Conservation (phyloP, 2,888 invertebrate genomes). For the Sphecodes monilicornis region DNA sequence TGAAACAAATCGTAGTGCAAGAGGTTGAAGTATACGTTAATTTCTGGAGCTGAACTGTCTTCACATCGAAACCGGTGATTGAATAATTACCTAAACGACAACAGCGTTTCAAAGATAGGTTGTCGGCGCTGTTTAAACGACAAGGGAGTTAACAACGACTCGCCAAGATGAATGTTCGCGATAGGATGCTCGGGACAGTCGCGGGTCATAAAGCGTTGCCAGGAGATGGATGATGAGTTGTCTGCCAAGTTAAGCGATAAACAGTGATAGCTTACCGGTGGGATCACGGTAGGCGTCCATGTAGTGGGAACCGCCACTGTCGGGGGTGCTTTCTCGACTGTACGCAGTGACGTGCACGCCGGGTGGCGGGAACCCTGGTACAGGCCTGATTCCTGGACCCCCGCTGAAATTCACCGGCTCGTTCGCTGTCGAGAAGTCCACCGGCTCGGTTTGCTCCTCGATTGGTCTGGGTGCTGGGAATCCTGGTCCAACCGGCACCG, state of each 20-base stretch:
- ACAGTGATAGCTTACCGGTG: constrained; percentile 88
- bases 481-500: constrained; percentile 85
- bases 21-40: background rate
- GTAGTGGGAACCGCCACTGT: constrained; percentile 95
- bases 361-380: constrained; percentile 87
- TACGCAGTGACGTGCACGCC: constrained; percentile 87
- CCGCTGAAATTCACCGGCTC: constrained; percentile 88
- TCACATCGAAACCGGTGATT: background rate
- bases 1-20: background rate
- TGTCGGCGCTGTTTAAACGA: background rate
- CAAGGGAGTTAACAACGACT: background rate
- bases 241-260: constrained; percentile 54
- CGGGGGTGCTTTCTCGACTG: constrained; percentile 95
- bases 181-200: constrained; percentile 41
- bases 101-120: background rate
- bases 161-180: constrained; percentile 23
- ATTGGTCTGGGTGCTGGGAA: constrained; percentile 87
- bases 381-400: constrained; percentile 85
- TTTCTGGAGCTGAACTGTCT: background rate
- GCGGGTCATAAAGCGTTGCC: constrained; percentile 53
- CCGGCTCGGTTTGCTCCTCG: constrained; percentile 89
- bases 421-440: constrained; percentile 89
- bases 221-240: constrained; percentile 42
- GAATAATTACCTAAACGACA: constrained; percentile 2
- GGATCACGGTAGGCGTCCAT: constrained; percentile 95